A percentile compares a stretch with the other conserved stretches of the same genome.
phyloP scores from a whole-genome alignment of 2,113 vertebrate genomes.

The Benitochromis conjunctus region DNA sequence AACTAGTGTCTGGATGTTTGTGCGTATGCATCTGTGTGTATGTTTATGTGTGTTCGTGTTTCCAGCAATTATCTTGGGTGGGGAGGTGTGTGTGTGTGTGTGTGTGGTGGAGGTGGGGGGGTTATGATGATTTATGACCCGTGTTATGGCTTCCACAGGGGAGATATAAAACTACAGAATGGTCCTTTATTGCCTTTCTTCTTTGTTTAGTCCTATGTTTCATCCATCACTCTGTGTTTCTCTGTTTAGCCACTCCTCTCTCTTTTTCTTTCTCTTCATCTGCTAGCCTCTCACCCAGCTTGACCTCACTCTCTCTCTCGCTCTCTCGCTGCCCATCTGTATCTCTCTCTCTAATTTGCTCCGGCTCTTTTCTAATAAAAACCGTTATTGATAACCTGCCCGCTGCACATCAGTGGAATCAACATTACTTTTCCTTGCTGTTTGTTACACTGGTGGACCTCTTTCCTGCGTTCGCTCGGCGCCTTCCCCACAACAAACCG shows the following conservation, averaged over 20 bases:
- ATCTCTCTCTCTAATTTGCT: slow-evolving; percentile 25
- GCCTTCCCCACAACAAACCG: slow-evolving; percentile 1
- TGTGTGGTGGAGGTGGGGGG: accelerated
- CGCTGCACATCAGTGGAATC: slow-evolving; percentile 26
- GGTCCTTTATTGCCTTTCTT: slow-evolving; percentile 64
- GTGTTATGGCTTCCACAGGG: slow-evolving; percentile 50
- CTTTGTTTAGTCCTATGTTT: slow-evolving; percentile 50
- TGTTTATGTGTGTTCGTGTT: slow-evolving; percentile 16
- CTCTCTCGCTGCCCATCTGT: neutral
- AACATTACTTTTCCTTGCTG: slow-evolving; percentile 22
- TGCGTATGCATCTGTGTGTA: neutral
- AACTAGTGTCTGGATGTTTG: neutral
- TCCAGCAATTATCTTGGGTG: slow-evolving; percentile 45
- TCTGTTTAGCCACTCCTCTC: neutral
- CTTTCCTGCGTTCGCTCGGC: neutral
- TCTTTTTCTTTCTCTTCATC: neutral
- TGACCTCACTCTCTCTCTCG: neutral
- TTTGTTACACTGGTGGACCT: neutral
- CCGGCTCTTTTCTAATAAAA: slow-evolving; percentile 43
- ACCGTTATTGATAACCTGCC: slow-evolving; percentile 57
- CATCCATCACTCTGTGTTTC: slow-evolving; percentile 55
- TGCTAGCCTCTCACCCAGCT: neutral
- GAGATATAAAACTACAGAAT: slow-evolving; percentile 68
- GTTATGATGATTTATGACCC: neutral
- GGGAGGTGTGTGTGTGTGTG: slow-evolving; percentile 20